phyloP scores from a whole-genome alignment of 2,797 vertebrate genomes.

The Petrocephalus schoutedeni region DNA sequence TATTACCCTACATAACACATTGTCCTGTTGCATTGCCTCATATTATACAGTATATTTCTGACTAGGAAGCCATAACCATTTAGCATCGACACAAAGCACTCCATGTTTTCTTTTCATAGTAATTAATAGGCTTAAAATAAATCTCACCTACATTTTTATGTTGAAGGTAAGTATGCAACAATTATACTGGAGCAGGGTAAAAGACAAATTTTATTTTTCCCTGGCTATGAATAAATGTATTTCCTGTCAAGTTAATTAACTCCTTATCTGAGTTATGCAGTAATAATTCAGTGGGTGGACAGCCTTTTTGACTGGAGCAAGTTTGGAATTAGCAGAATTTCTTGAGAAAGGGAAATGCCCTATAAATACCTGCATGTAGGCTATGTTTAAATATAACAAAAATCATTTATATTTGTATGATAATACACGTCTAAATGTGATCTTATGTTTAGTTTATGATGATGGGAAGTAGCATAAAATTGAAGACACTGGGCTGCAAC shows the following conservation, averaged over 20 bases:
- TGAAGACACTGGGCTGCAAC: neutral
- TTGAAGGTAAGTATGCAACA: neutral
- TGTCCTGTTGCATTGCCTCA: neutral
- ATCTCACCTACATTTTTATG: neutral
- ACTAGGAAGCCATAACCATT: neutral
- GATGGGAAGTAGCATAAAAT: neutral
- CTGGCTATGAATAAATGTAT: neutral
- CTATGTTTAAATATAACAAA: neutral
- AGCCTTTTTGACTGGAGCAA: neutral
- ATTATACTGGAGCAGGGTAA: neutral
- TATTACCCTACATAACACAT: neutral
- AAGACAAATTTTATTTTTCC: neutral
- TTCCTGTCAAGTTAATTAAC: conserved; percentile 1
- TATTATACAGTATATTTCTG: neutral
- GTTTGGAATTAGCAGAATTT: neutral
- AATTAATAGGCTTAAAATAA: neutral
- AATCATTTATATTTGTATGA: neutral
- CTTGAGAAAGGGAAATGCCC: neutral
- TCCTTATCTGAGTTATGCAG: neutral
- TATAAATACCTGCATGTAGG: neutral
- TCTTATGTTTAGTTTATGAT: neutral
- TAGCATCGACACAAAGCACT: neutral
- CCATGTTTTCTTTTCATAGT: neutral
- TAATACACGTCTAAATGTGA: neutral
- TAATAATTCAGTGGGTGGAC: neutral